Evolutionary conservation across 2,113 vertebrate genomes (phyloP), one percentile per base, ranked within the genome.

Genomic region (Nestor notabilis): DNA sequence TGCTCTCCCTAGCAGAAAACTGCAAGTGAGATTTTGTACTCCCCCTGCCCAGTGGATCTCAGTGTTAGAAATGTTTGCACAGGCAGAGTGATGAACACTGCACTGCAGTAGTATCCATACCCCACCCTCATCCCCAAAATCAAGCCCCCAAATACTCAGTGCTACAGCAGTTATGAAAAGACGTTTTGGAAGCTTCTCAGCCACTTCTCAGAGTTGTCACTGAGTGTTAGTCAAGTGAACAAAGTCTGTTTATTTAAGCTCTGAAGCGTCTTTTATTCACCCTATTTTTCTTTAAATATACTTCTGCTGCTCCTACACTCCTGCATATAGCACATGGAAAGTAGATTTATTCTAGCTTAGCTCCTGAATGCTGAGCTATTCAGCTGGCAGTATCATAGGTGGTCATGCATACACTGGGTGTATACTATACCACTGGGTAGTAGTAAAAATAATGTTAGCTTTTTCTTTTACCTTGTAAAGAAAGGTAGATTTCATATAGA

Each of bases 31-130:
- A 7, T 47, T 93, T 77, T 44, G 44, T 58, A 29, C 43, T 28
- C 23, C 58, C n/a, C 5, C 5, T 1, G 3, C 2, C 6, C 33
- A 17, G 11, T 43, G 79, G 66, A 65, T 85, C 79, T 83, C n/a
- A 20, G 33, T 33, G 37, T 77, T 61, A 29, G 16, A 77, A 66
- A 53, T 6, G 5, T 44, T 84, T 60, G 31, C 11, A 13, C 0
- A 14, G 44, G 31, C 28, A 19, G 0, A 0, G 4, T 31, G 35
- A 28, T 49, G 44, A 35, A 43, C 41, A 20, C 4, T 5, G 2
- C 28, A 65, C 35, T 33, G 43, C 44, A n/a, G 8, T 2, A 44
- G 6, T 5, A n/a, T 16, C 74, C n/a, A 18, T 8, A 33, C 6
- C 3, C 7, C 16, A 35, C 5, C 20, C 7, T 81, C 25, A 33